Evolutionary conservation across 2,797 vertebrate genomes (phyloP), one percentile per base, ranked within the genome.

Genomic region (Scomberomorus guttatus): DNA sequence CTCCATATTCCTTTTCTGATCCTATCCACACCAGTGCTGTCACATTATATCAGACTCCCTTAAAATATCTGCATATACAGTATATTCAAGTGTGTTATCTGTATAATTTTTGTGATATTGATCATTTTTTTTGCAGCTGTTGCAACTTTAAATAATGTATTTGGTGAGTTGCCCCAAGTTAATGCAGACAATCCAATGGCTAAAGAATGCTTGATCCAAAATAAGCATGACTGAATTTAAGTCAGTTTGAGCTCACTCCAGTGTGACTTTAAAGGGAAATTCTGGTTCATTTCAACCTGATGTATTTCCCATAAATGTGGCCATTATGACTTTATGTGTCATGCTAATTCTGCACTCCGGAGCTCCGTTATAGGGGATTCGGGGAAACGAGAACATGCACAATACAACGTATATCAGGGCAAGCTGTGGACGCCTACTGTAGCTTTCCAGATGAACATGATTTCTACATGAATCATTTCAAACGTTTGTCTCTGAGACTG

Each of bases 1-100:
- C 27, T 29, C 3, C 27, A 59, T 11, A 22, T 25, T 20, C 4
- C 20, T 34, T 34, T 17, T 18, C 27, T 32, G 15, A 29, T 4
- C n/a, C n/a, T n/a, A n/a, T n/a, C 27, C 27, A 29, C 27, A 29
- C 9, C 0, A 34, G 34, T 18, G 12, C 12, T 14, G 5, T 13
- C 3, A 25, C 5, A 4, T 18, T 27, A 17, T 15, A 25, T 13
- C 3, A 1, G 3, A 1, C 1, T 25, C 6, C 3, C 7, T 1
- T 18, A 9, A 57, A 57, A 32, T 17, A 27, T 25, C 9, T 27
- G 24, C 5, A 55, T 9, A 17, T n/a, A n/a, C n/a, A n/a, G n/a
- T 5, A 29, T 15, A 9, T 56, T 34, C 9, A 34, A 10, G 9
- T 34, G 32, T 11, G 20, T 20, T 24, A 39, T 39, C 1, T 15